Evolutionary conservation across 2,797 vertebrate genomes (phyloP).

Genomic region (Falco biarmicus): DNA sequence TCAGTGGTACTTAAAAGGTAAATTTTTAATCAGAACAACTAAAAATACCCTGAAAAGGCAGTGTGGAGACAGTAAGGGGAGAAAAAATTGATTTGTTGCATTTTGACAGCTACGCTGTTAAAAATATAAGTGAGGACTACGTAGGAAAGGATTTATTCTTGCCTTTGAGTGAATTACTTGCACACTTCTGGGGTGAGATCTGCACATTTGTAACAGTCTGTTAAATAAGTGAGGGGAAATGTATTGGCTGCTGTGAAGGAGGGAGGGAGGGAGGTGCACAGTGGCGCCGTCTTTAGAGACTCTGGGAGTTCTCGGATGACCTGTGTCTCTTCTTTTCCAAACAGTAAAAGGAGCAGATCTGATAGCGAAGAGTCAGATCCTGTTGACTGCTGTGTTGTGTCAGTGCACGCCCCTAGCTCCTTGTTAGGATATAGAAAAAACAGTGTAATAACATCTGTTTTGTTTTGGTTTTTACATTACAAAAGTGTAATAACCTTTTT

Average conservation of each 20-base stretch:
- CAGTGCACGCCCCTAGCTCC: neutral
- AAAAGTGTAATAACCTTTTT: neutral
- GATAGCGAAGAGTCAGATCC: neutral
- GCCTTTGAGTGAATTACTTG: slow-evolving; percentile 33
- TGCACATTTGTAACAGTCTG: neutral
- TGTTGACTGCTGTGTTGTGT: neutral
- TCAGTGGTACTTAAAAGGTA: slow-evolving; percentile 48
- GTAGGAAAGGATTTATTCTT: slow-evolving; percentile 3
- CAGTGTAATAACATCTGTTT: neutral
- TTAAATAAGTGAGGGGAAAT: slow-evolving; percentile 3
- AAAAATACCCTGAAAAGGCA: slow-evolving; percentile 41
- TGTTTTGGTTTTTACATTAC: neutral
- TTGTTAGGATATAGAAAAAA: neutral
- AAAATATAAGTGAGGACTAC: slow-evolving; percentile 2
- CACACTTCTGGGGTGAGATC: neutral
- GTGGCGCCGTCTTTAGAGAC: neutral
- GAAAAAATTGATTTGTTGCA: neutral
- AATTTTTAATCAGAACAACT: slow-evolving; percentile 70
- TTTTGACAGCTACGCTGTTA: slow-evolving; percentile 1
- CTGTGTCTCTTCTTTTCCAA: neutral
- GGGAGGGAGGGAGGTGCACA: neutral
- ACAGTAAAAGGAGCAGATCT: neutral
- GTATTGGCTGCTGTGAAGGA: neutral
- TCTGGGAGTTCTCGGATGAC: neutral
- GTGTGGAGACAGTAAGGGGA: neutral